Percentiles rank a stretch among this genome's conserved stretches.
Conservation (phyloP, 1,140 invertebrate genomes). For the Mesaphorura yosii region DNA sequence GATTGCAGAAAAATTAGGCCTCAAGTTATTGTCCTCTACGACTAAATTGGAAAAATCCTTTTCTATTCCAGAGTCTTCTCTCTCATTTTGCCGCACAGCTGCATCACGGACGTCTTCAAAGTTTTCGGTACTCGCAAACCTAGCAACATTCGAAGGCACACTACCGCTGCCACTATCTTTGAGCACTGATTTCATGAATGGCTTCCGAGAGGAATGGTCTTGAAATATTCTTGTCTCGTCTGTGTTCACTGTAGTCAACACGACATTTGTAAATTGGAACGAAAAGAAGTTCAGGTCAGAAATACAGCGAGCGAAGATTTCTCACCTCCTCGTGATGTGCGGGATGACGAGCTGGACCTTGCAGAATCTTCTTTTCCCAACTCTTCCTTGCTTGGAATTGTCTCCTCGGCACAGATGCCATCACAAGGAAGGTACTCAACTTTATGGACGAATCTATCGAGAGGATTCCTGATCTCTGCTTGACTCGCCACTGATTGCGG, state of each 20-base stretch:
- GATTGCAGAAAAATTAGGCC: too few species aligned
- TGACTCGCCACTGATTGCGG: neutral
- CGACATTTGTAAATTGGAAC: too few species aligned
- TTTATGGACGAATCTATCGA: conserved; percentile 17
- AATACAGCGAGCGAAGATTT: too few species aligned
- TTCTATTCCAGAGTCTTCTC: too few species aligned
- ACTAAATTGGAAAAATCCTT: too few species aligned
- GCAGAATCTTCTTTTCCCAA: conserved; percentile 8
- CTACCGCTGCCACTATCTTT: neutral
- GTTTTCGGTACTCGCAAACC: neutral
- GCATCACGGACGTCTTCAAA: neutral
- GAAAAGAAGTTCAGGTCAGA: too few species aligned
- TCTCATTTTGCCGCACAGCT: neutral
- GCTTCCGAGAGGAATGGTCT: too few species aligned
- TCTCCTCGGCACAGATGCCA: conserved; percentile 30
- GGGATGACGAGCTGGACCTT: conserved; percentile 21
- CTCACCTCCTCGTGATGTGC: conserved; percentile 28
- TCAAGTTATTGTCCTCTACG: too few species aligned
- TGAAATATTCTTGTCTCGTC: too few species aligned
- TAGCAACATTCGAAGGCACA: neutral
- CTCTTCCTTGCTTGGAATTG: conserved; percentile 13
- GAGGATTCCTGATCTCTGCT: neutral
- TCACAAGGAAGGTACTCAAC: conserved; percentile 31
- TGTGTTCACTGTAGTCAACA: too few species aligned
- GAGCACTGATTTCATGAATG: too few species aligned